A percentile compares a stretch with the other conserved stretches of the same genome.
Conservation (phyloP, 2,797 vertebrate genomes). For the Chaetophractus vellerosus region DNA sequence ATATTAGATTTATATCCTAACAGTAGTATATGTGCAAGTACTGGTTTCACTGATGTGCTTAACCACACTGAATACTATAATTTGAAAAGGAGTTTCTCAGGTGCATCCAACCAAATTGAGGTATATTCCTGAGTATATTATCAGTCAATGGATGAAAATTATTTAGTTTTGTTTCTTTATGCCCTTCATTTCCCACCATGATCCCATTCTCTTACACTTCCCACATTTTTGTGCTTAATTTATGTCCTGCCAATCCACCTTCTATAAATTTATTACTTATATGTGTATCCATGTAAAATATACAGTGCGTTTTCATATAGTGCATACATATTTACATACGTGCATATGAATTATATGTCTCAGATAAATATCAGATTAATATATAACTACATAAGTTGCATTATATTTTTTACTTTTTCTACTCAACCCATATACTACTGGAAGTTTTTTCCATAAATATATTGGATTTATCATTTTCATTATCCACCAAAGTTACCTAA, state of each 20-base stretch:
- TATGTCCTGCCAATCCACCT: not conserved
- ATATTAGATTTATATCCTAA: not conserved
- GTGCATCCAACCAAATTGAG: not conserved
- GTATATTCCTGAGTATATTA: not conserved
- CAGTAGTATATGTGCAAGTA: not conserved
- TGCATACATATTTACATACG: not conserved
- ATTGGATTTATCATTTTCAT: not conserved
- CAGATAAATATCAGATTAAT: slow-evolving; percentile 11
- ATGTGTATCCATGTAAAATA: not conserved
- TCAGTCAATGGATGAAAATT: not conserved
- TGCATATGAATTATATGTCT: not conserved
- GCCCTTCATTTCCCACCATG: too few species aligned
- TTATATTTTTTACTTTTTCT: not conserved
- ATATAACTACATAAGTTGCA: not conserved
- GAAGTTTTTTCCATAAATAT: not conserved
- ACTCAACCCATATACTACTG: not conserved
- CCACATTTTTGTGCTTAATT: not conserved
- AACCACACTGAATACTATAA: not conserved
- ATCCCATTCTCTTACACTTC: not conserved
- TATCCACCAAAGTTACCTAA: not conserved
- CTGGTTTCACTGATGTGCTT: not conserved
- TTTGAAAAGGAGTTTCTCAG: not conserved
- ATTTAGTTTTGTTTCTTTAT: not conserved
- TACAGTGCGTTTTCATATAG: not conserved
- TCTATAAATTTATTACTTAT: not conserved